These are phyloP conservation scores for Sarcophaga subvicina DNA, from an alignment of 2,888 invertebrate genomes.

Conservation along the genomic window DNA sequence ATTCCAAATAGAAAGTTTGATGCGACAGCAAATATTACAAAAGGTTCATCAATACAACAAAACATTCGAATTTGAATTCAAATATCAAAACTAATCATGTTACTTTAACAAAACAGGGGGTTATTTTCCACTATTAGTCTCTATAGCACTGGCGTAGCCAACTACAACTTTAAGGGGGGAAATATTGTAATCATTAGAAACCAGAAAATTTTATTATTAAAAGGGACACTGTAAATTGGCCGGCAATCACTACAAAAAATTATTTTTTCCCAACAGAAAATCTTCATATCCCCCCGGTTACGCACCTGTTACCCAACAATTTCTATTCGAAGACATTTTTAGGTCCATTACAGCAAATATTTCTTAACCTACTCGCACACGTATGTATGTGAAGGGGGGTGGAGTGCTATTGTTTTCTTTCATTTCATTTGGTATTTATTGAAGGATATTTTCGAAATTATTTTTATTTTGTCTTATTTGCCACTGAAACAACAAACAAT, in stretches of 20 bases:
- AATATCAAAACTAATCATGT: conserved; percentile 60
- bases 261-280: no score
- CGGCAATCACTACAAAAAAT: no score
- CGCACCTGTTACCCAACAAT: neutral
- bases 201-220: no score
- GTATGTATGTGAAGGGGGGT: neutral
- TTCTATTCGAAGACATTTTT: conserved; percentile 30
- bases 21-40: conserved; percentile 57
- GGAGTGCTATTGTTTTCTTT: conserved; percentile 3
- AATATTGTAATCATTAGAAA: no score
- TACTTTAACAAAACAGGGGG: conserved; percentile 42
- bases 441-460: conserved; percentile 52
- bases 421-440: conserved; percentile 33
- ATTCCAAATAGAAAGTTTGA: conserved; percentile 40
- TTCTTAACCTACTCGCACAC: neutral
- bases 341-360: conserved; percentile 49
- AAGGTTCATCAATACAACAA: conserved; percentile 57
- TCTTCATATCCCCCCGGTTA: no score
- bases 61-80: conserved; percentile 57
- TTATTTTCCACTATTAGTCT: conserved; percentile 4
- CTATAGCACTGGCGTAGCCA: no score
- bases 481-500: conserved; percentile 55
- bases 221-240: no score
- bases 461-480: conserved; percentile 58
- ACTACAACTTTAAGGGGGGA: no score